phyloP scores from a whole-genome alignment of 2,888 invertebrate genomes.

The Eurytoma adleriae region DNA sequence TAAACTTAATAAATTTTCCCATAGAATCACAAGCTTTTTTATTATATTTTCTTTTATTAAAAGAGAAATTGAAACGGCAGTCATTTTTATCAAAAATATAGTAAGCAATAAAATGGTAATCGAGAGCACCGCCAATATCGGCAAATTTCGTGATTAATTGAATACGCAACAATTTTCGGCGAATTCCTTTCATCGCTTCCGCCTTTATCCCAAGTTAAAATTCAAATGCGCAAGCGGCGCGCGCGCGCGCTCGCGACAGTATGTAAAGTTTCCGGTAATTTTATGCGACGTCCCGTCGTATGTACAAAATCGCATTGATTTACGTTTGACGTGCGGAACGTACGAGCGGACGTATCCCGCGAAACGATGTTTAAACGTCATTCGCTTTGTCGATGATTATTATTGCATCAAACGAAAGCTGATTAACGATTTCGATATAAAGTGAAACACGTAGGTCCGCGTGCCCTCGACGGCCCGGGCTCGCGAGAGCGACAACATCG shows the following conservation, averaged over 20 bases:
- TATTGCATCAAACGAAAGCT: conserved; percentile 27
- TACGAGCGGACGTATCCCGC: not conserved
- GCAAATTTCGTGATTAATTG: not conserved
- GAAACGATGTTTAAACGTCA: conserved; percentile 31
- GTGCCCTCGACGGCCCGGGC: too few relatives aligned
- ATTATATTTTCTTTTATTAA: too few relatives aligned
- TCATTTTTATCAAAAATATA: too few relatives aligned
- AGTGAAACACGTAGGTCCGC: not conserved
- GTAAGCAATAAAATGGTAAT: too few relatives aligned
- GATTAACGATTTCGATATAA: conserved; percentile 34
- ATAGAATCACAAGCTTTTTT: too few relatives aligned
- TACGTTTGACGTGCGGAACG: conserved; percentile 31
- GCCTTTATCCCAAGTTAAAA: conserved; percentile 29
- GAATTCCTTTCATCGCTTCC: conserved; percentile 7
- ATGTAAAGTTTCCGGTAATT: conserved; percentile 42
- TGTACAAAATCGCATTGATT: conserved; percentile 46
- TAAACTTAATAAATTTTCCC: too few relatives aligned
- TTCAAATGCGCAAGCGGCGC: conserved; percentile 17
- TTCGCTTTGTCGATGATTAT: conserved; percentile 28
- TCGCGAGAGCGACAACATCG: too few relatives aligned
- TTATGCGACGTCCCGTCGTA: conserved; percentile 21
- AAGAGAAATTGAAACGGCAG: too few relatives aligned
- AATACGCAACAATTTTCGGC: conserved; percentile 18
- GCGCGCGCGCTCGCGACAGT: not conserved
- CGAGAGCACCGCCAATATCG: not conserved